These are phyloP conservation scores for Dynastes hyllus DNA, from an alignment of 2,888 invertebrate species.

Conservation along the genomic window DNA sequence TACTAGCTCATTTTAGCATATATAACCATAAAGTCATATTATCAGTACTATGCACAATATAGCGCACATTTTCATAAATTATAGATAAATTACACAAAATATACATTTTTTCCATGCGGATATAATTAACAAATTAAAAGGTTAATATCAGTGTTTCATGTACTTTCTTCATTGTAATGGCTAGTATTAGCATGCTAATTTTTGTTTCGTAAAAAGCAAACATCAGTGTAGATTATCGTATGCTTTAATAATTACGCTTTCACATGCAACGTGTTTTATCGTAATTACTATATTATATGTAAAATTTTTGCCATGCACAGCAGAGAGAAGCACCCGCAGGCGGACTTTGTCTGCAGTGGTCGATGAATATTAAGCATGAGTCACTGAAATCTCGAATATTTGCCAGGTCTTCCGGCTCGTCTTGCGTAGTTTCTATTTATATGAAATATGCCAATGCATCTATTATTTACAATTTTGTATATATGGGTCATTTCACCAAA, in stretches of 20 bases:
- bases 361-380: constrained; percentile 19
- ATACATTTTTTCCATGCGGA: constrained; percentile 38
- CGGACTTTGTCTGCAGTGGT: constrained; percentile 6
- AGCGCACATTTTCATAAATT: constrained; percentile 22
- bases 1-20: neutral
- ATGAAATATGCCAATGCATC: constrained; percentile 7
- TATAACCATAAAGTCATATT: neutral
- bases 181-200: constrained; percentile 35
- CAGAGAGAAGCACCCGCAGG: constrained; percentile 12
- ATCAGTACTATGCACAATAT: constrained; percentile 16
- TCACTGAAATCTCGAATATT: constrained; percentile 31
- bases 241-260: constrained; percentile 28
- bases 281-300: constrained; percentile 45
- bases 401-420: constrained; percentile 29
- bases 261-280: constrained; percentile 37
- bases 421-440: constrained; percentile 35
- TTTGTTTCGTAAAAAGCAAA: constrained; percentile 37
- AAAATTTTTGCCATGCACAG: constrained; percentile 20
- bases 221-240: constrained; percentile 26
- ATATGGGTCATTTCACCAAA: no score
- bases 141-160: constrained; percentile 33
- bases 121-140: constrained; percentile 44
- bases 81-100: constrained; percentile 23
- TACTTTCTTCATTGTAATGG: constrained; percentile 32
- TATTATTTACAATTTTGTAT: constrained; percentile 21